A percentile compares a stretch with the other conserved stretches of the same genome.
Conservation (phyloP, 37 sponge, comb jelly and placozoan species). For the Hexactinellida sp. region DNA sequence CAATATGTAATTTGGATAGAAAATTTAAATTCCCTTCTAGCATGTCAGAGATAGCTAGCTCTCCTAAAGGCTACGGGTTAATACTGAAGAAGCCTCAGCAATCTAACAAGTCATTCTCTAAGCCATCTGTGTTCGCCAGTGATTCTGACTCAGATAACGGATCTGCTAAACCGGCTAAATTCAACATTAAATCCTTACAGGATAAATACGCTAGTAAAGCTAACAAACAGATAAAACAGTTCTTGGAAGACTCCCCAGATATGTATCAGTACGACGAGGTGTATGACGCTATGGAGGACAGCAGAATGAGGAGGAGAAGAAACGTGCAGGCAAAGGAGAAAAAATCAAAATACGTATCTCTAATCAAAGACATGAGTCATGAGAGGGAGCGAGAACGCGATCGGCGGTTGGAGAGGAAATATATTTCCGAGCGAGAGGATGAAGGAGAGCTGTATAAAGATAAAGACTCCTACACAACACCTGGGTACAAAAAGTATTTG, state of each 20-base stretch:
- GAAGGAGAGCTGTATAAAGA: constrained; percentile 6
- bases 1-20: too few relatives aligned
- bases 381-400: neutral
- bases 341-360: neutral
- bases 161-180: neutral
- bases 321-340: neutral
- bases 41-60: neutral
- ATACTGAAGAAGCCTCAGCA: neutral
- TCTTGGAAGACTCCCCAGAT: neutral
- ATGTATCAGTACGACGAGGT: neutral
- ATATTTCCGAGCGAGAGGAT: neutral
- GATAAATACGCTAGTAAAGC: constrained; percentile 4
- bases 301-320: neutral
- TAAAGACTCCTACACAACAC: neutral
- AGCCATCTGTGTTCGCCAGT: neutral
- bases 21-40: too few relatives aligned
- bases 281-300: neutral
- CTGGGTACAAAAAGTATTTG: neutral
- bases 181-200: neutral
- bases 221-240: neutral
- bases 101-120: neutral
- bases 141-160: neutral
- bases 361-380: neutral
- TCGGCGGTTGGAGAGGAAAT: neutral
- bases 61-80: neutral